Base-by-base conservation (phyloP, 2,797 vertebrate species). In the Macrochelys suwanniensis region DNA sequence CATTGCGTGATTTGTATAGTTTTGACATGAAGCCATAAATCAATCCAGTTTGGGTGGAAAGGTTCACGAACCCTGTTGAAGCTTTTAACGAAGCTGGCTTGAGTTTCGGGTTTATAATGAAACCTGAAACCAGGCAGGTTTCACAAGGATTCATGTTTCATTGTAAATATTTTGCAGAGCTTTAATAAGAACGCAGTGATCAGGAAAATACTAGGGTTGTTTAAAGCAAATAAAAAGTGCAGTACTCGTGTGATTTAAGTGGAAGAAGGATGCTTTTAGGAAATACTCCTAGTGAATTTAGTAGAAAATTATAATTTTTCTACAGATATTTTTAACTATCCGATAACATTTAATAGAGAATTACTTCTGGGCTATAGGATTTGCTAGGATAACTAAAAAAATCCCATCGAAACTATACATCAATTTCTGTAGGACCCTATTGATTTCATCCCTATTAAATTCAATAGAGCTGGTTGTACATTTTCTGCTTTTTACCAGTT, bases 51-150 rank as follows among this genome's bases (percentile, higher is more conserved):
- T 92, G 90, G 93, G 94, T 92, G 88, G 90, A 68, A 95, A 93
- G 95, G 96, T 97, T 97, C 96, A 97, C 76, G 89, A 97, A 97
- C 97, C 94, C 90, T 56, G 83, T 84, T 97, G 97, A 96, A 97
- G 96, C 95, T 97, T 88, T 96, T 94, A 96, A 90, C 53, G 47
- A 96, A 94, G 19, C 31, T 94, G 95, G 94, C 86, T 97, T 71
- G 23, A 96, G 93, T 96, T 95, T 97, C 45, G 31, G 93, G 89
- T 92, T 97, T 85, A 37, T 59, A 94, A 94, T 0, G 93, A 96
- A 97, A 97, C 49, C 47, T 0, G 78, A 97, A 96, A 97, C 95
- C 89, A 33, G 88, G 59, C 85, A 61, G 85, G 90, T 82, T 96
- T 97, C 92, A 91, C 94, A 90, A 96, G 88, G 93, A 97, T 96